Percentiles rank a stretch among this genome's conserved stretches.
These are phyloP conservation scores for Cotesia typhae DNA, from an alignment of 1,140 invertebrate species.

Conservation along the genomic window DNA sequence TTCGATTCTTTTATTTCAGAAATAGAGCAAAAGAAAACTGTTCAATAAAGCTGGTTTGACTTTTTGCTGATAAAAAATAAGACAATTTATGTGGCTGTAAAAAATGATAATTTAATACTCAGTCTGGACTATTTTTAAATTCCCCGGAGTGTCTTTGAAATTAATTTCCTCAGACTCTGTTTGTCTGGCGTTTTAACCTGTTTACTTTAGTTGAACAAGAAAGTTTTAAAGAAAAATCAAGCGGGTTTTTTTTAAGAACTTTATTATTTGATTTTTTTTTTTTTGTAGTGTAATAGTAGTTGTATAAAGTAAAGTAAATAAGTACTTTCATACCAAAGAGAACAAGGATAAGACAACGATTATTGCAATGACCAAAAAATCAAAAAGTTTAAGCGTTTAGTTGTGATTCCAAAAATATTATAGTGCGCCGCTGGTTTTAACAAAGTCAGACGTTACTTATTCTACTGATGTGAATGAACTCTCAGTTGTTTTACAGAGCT, in stretches of 20 bases:
- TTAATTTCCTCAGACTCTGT: conserved; percentile 5
- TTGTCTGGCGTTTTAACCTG: conserved; percentile 2
- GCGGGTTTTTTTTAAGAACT: not conserved
- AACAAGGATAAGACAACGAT: conserved; percentile 13
- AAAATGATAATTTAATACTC: too few species aligned
- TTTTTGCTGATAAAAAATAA: too few species aligned
- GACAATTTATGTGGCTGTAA: too few species aligned
- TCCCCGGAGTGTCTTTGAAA: not conserved
- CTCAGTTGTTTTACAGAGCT: conserved; percentile 29
- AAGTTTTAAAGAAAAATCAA: conserved; percentile 26
- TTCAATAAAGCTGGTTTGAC: too few species aligned
- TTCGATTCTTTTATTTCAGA: too few species aligned
- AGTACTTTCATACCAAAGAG: conserved; percentile 1
- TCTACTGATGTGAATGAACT: conserved; percentile 57
- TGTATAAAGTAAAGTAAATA: too few species aligned
- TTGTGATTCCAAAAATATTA: conserved; percentile 47
- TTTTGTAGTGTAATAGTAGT: too few species aligned
- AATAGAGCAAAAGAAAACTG: too few species aligned
- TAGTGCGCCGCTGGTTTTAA: conserved; percentile 38
- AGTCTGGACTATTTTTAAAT: not conserved
- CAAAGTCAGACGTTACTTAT: conserved; percentile 16
- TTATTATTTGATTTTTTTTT: too few species aligned
- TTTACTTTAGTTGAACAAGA: not conserved
- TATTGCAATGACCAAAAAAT: conserved; percentile 13
- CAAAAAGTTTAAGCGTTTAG: conserved; percentile 41